These are phyloP conservation scores for Podarcis raffonei DNA, from an alignment of 2,113 vertebrate species.

Conservation along the genomic window DNA sequence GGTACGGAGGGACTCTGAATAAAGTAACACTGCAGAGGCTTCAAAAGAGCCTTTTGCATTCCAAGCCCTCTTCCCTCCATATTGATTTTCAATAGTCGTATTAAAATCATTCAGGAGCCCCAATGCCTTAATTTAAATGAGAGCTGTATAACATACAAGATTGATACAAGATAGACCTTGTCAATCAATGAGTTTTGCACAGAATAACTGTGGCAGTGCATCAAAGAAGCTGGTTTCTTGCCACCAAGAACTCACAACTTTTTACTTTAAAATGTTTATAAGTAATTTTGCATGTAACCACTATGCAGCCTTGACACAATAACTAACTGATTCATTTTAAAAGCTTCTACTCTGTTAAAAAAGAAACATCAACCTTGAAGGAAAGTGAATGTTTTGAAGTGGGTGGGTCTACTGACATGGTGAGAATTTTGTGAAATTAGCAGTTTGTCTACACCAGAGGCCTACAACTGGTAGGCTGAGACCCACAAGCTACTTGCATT, in stretches of 20 bases:
- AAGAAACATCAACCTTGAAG: background rate
- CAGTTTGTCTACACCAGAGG: background rate
- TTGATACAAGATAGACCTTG: fast-evolving
- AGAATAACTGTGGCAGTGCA: background rate
- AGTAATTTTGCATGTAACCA: background rate
- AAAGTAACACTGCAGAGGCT: slow-evolving; percentile 45
- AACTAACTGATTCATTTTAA: background rate
- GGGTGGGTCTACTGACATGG: background rate
- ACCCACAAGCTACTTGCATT: background rate
- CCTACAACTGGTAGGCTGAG: background rate
- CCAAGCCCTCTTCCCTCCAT: background rate
- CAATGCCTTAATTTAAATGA: background rate
- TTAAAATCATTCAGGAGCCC: background rate
- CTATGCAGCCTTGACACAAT: background rate
- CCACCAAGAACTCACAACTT: background rate
- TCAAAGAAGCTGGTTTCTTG: background rate
- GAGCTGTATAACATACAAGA: background rate
- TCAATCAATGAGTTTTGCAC: background rate
- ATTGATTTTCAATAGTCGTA: background rate
- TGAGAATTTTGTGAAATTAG: background rate
- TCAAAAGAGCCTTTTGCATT: slow-evolving; percentile 27
- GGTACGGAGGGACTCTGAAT: slow-evolving; percentile 29
- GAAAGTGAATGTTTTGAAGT: background rate
- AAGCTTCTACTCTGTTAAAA: background rate
- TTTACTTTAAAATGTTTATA: background rate